phyloP scores from a whole-genome alignment of 2,888 invertebrate species.

The Elegia similella region DNA sequence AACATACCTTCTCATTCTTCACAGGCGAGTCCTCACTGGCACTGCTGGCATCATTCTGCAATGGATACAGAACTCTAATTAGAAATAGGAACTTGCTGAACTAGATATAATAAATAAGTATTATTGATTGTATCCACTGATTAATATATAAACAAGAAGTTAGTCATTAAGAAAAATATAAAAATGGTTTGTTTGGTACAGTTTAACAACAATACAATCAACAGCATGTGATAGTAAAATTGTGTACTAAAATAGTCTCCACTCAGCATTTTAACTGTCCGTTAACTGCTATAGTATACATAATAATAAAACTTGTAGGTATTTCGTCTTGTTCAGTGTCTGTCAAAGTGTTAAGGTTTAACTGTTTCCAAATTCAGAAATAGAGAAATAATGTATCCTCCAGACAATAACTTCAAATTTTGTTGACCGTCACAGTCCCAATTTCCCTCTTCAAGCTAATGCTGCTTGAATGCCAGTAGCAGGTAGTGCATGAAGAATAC shows the following conservation, averaged over 20 bases:
- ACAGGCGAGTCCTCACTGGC: neutral
- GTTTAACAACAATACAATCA: neutral
- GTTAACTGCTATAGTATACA: too few relatives aligned
- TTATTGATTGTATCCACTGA: neutral
- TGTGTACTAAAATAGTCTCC: neutral
- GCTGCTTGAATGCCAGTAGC: too few relatives aligned
- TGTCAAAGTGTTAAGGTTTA: too few relatives aligned
- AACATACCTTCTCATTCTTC: conserved; percentile 6
- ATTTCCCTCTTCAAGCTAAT: too few relatives aligned
- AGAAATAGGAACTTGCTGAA: neutral
- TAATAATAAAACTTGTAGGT: too few relatives aligned
- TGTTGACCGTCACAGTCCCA: too few relatives aligned
- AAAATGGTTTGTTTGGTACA: neutral
- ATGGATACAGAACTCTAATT: neutral
- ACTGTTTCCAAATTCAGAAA: too few relatives aligned
- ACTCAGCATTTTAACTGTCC: too few relatives aligned
- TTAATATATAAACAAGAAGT: neutral
- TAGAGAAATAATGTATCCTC: too few relatives aligned
- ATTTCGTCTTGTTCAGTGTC: too few relatives aligned
- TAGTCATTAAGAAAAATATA: neutral
- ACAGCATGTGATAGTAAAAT: neutral
- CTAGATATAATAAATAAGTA: neutral
- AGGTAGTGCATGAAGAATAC: too few relatives aligned
- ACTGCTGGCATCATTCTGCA: neutral
- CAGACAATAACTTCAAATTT: too few relatives aligned